Evolutionary conservation across 37 sponge, comb jelly and placozoan genomes (phyloP), one percentile per base, ranked within the genome.

Genomic region (Amphimedon queenslandica): DNA sequence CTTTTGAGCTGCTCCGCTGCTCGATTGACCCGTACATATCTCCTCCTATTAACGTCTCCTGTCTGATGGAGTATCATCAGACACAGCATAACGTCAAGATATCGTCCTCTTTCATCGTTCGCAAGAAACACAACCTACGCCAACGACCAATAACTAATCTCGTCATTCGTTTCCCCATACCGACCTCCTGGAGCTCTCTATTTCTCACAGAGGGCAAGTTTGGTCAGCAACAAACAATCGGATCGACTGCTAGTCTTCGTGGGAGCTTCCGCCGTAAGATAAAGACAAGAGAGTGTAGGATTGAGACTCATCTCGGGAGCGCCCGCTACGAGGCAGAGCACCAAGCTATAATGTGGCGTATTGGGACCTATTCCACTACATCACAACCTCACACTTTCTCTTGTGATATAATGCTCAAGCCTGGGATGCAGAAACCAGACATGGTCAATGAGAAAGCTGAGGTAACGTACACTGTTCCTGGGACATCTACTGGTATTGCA

Each of bases 241-340:
- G 88, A 0, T 93, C 93, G 6, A 80, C 86, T 8, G 8, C 78
- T n/a, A 66, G 69, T 36, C 72, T 90, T 10, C 53, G 93, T 25
- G 93, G 93, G 5, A 88, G 89, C 61, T 93, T 93, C 66, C 55
- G 93, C 47, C 75, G 85, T 28, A 93, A 93, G 58, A 61, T 87
- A 13, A 63, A 66, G n/a, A 78, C 36, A 28, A 38, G 53, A 5
- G 55, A 57, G 58, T 55, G 69, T 39, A 75, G 67, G 40, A 71
- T 90, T 5, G 67, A 81, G 40, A 77, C 80, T 1, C 78, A 81
- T 16, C 18, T 88, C 4, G 93, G 93, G 16, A 75, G 67, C 5
- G 89, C 93, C 55, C 84, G 81, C 82, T 93, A 83, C 37, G 89
- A 88, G 76, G 66, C 88, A 1, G 93, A 80, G 41, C 89, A 88